Conservation (phyloP, 2,113 vertebrate genomes). For the Poeciliopsis prolifica region DNA sequence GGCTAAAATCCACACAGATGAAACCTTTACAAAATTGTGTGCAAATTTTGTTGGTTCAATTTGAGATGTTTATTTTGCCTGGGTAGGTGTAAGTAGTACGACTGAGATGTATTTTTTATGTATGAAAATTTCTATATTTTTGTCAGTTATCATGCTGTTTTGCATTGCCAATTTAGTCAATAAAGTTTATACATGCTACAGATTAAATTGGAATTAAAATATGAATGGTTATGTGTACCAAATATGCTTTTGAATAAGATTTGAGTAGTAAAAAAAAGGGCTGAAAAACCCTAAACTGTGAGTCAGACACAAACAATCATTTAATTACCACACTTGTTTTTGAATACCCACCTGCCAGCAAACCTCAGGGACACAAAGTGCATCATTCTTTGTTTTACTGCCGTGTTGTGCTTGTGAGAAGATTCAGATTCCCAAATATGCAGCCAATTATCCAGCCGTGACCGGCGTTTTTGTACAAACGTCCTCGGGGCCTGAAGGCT, state of each 20-base stretch:
- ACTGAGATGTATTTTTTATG: background rate
- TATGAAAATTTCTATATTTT: background rate
- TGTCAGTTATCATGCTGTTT: too few relatives aligned
- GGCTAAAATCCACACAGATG: too few relatives aligned
- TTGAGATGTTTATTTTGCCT: background rate
- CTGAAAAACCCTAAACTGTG: background rate
- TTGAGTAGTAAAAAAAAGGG: background rate
- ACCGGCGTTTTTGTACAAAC: conserved; percentile 23
- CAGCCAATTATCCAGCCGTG: conserved; percentile 40
- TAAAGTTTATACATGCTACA: background rate
- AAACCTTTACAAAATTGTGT: background rate
- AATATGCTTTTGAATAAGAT: background rate
- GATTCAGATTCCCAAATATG: conserved; percentile 40
- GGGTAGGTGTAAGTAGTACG: background rate
- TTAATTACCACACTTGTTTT: conserved; percentile 28
- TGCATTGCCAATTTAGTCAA: background rate
- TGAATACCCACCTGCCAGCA: conserved; percentile 26
- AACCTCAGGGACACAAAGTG: background rate
- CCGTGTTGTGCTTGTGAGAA: conserved; percentile 3
- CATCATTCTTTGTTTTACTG: conserved; percentile 9
- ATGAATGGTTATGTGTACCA: background rate
- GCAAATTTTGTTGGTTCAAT: background rate
- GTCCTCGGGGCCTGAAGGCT: conserved; percentile 20
- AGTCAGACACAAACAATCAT: background rate
- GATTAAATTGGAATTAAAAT: background rate